Conservation (phyloP, 1,140 invertebrate genomes). For the Anadara kagoshimensis region DNA sequence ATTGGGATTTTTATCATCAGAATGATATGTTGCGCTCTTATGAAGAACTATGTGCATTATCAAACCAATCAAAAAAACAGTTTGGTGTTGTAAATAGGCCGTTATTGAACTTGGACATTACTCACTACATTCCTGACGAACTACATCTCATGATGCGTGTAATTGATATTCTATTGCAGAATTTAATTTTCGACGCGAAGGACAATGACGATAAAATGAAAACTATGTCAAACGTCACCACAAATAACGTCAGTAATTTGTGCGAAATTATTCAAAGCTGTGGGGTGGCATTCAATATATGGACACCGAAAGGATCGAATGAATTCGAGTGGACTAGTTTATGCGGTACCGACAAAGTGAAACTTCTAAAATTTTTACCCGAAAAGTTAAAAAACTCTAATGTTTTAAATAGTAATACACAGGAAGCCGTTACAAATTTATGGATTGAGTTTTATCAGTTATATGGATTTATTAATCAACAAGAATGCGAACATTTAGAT, state of each 20-base stretch:
- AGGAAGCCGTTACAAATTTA: slow-evolving; percentile 1
- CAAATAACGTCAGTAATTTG: too few relatives aligned
- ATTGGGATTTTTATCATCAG: slow-evolving; percentile 11
- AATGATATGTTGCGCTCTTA: not conserved
- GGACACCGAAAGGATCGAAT: slow-evolving; percentile 4
- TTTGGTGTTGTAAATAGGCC: slow-evolving; percentile 6
- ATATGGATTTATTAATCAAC: not conserved
- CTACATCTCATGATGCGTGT: slow-evolving; percentile 8
- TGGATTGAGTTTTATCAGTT: slow-evolving; percentile 10
- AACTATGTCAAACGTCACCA: too few relatives aligned
- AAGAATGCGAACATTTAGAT: not conserved
- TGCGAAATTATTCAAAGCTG: not conserved
- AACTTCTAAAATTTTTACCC: slow-evolving; percentile 4
- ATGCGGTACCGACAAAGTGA: not conserved
- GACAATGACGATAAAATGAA: slow-evolving; percentile 5
- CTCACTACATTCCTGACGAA: slow-evolving; percentile 11
- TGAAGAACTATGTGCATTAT: not conserved
- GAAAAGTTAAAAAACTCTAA: not conserved
- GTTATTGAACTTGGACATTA: not conserved
- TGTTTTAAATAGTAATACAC: not conserved
- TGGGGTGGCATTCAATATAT: slow-evolving; percentile 10
- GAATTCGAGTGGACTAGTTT: slow-evolving; percentile 17
- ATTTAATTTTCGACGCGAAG: slow-evolving; percentile 3
- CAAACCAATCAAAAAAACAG: not conserved
- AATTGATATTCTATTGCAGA: slow-evolving; percentile 2